Conservation (phyloP, 2,888 invertebrate species). For the Hedychridium roseum region DNA sequence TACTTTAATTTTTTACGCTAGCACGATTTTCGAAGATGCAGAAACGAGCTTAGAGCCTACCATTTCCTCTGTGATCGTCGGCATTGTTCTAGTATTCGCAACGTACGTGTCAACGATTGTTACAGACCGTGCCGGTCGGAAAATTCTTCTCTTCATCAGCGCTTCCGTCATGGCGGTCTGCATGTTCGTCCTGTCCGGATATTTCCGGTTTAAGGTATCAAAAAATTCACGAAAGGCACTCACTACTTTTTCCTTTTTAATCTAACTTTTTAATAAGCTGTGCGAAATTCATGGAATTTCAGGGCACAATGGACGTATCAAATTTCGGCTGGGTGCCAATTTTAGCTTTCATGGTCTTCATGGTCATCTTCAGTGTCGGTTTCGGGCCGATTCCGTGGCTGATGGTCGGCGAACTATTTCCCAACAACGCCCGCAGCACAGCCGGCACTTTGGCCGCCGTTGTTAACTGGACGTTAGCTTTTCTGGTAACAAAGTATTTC, state of each 20-base stretch:
- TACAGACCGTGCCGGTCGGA: conserved; percentile 70
- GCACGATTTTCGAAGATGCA: conserved; percentile 67
- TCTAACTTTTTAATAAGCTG: not conserved
- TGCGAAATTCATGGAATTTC: not conserved
- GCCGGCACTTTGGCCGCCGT: conserved; percentile 76
- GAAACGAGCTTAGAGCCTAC: conserved; percentile 61
- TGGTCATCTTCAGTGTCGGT: conserved; percentile 72
- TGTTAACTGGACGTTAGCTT: conserved; percentile 76
- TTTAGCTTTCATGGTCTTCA: conserved; percentile 67
- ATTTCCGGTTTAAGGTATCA: conserved; percentile 57
- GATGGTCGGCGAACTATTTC: conserved; percentile 74
- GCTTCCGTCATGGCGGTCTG: conserved; percentile 76
- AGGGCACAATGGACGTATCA: conserved; percentile 19
- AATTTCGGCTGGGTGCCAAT: conserved; percentile 67
- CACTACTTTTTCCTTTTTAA: not conserved
- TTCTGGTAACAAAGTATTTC: conserved; percentile 71
- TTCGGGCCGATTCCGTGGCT: conserved; percentile 79
- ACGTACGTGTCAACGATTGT: conserved; percentile 69
- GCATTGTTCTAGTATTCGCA: conserved; percentile 69
- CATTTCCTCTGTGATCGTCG: conserved; percentile 69
- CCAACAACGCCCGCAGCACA: conserved; percentile 69
- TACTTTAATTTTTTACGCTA: conserved; percentile 70
- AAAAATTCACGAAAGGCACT: not conserved
- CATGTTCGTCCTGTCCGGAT: conserved; percentile 66
- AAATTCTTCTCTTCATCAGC: conserved; percentile 74